Evolutionary conservation across 2,113 vertebrate species (phyloP).

Genomic region (Butorides virescens): DNA sequence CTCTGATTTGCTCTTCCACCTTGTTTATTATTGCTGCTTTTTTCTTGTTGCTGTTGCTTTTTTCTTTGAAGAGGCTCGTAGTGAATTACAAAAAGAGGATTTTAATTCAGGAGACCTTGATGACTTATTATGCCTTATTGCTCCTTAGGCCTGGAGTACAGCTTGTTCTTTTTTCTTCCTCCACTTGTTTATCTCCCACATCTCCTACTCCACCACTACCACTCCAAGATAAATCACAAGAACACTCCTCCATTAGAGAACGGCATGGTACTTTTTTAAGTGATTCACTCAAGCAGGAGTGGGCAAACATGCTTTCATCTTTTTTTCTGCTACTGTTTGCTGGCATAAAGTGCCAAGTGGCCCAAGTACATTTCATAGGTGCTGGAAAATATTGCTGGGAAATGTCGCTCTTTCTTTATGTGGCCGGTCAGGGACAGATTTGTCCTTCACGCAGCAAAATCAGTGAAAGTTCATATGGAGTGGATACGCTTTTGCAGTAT

Average conservation of each 20-base stretch:
- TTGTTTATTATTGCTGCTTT: slow-evolving; percentile 5
- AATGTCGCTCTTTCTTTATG: neutral
- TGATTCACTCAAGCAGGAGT: slow-evolving; percentile 50
- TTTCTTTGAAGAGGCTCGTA: slow-evolving; percentile 49
- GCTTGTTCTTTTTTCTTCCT: slow-evolving; percentile 21
- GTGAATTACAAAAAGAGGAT: slow-evolving; percentile 49
- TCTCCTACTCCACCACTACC: slow-evolving; percentile 46
- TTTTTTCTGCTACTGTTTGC: slow-evolving; percentile 22
- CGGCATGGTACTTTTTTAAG: slow-evolving; percentile 58
- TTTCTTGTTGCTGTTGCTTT: slow-evolving; percentile 3
- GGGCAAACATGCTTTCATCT: slow-evolving; percentile 48
- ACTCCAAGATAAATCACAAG: slow-evolving; percentile 51
- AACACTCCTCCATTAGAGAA: slow-evolving; percentile 51
- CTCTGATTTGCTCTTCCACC: neutral
- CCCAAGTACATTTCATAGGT: neutral
- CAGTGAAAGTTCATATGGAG: slow-evolving; percentile 11
- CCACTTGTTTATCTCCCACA: slow-evolving; percentile 58
- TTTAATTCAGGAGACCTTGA: slow-evolving; percentile 52
- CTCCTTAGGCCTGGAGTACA: slow-evolving; percentile 24
- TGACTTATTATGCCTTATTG: slow-evolving; percentile 46
- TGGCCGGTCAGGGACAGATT: neutral
- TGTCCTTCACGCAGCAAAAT: slow-evolving; percentile 25
- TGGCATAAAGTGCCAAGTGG: neutral
- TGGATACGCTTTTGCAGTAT: neutral
- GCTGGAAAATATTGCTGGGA: neutral